Conservation (phyloP, 2,113 vertebrate genomes). For the Leptosomus discolor region DNA sequence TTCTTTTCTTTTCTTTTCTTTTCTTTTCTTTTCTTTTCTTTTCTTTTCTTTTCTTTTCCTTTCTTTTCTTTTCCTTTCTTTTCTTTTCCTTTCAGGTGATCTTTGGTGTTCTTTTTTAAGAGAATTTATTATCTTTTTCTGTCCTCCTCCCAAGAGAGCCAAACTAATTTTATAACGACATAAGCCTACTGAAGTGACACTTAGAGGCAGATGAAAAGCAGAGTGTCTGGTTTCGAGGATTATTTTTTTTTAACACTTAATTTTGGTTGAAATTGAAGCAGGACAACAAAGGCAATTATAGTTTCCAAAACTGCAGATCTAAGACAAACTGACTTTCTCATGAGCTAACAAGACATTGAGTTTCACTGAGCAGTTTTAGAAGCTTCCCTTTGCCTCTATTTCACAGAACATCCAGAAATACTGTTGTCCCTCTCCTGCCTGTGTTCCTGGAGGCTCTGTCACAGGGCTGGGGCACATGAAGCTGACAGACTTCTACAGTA, state of each 20-base stretch:
- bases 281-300: neutral
- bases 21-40: too few relatives aligned
- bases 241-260: neutral
- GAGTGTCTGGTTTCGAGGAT: neutral
- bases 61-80: rapidly evolving
- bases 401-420: neutral
- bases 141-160: neutral
- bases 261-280: neutral
- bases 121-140: neutral
- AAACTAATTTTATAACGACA: neutral
- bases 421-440: neutral
- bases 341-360: neutral
- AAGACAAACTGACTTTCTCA: neutral
- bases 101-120: neutral
- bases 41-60: too few relatives aligned
- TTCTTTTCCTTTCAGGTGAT: too few relatives aligned
- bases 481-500: neutral
- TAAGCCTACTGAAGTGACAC: neutral
- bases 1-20: too few relatives aligned
- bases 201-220: neutral
- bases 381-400: neutral
- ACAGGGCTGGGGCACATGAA: neutral
- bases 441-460: neutral
- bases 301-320: neutral
- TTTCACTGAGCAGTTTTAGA: neutral